phyloP scores from a whole-genome alignment of 2,797 vertebrate genomes.

The Oreonectes daqikongensis region DNA sequence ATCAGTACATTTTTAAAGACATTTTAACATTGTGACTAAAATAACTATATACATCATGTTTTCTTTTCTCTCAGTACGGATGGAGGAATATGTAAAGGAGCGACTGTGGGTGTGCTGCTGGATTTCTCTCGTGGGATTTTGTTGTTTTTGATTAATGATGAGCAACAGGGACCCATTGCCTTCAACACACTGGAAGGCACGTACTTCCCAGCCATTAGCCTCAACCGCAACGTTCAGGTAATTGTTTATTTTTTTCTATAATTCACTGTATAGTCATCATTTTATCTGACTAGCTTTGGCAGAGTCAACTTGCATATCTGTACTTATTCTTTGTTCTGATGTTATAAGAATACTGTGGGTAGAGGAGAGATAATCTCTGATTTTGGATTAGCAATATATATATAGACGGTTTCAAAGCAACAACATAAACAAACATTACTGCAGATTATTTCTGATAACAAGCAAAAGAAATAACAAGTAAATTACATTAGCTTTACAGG shows the following conservation, averaged over 20 bases:
- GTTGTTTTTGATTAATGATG: constrained; percentile 96
- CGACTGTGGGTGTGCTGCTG: constrained; percentile 91
- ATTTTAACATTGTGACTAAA: not conserved
- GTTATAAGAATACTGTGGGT: too few relatives aligned
- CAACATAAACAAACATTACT: too few relatives aligned
- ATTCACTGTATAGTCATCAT: not conserved
- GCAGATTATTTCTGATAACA: too few relatives aligned
- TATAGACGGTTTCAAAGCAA: too few relatives aligned
- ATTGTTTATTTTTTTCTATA: not conserved
- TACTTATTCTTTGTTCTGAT: too few relatives aligned
- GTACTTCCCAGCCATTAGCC: constrained; percentile 95
- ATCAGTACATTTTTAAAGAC: not conserved
- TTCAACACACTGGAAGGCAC: constrained; percentile 91
- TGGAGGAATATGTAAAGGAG: constrained; percentile 90
- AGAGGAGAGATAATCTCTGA: too few relatives aligned
- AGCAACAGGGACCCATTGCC: constrained; percentile 96
- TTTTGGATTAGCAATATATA: too few relatives aligned
- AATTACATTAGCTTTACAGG: too few relatives aligned
- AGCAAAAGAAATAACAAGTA: too few relatives aligned
- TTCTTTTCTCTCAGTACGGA: constrained; percentile 80
- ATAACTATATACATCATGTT: not conserved
- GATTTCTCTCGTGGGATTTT: constrained; percentile 89
- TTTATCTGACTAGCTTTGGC: not conserved
- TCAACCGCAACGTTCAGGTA: constrained; percentile 99
- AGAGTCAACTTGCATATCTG: too few relatives aligned